Base-by-base conservation (phyloP, 2,888 invertebrate genomes). In the Drosophila basisetae region DNA sequence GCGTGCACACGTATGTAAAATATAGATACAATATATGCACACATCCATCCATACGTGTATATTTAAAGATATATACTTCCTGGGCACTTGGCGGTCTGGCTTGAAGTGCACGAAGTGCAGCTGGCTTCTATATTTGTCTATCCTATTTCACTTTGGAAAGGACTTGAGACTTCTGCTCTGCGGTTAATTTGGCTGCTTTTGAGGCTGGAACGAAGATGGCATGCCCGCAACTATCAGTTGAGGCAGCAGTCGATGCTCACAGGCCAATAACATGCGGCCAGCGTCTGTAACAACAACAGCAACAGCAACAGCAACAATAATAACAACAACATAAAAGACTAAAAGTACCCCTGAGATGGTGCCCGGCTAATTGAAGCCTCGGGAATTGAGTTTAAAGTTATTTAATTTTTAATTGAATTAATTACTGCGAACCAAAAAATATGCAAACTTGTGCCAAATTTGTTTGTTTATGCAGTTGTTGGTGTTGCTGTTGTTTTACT, bases 401-500 rank as follows among this genome's bases (percentile, higher is more conserved):
- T 87, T 84, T 79, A 84, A 88, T 83, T 73, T 87, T 88, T 88
- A 88, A 85, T 88, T 84, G 84, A 81, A 75, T 85, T 88, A 85
- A 85, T 85, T 88, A 84, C 73, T 33, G 66, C 63, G 66, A 70
- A 64, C 35, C 61, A 58, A 76, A 78, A 69, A 78, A 70, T 71
- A 63, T 65, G 47, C 63, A 60, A 78, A 69, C 70, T 76, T 76
- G 30, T 55, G 37, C 67, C n/a, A 72, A 77, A 85, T 83, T 81
- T 76, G 79, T 81, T 85, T 84, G 80, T 88, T 88, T 85, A 88
- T 85, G 88, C 83, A 81, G 81, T 74, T 33, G 33, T 35, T 64
- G 39, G 35, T 53, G 28, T 33, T 61, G 22, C 16, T 60, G 25
- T 30, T 54, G 7, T n/a, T 41, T 49, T 37, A 7, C n/a, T 52